Evolutionary conservation across 2,113 vertebrate genomes (phyloP), one percentile per base, ranked within the genome.

Genomic region (Psilopogon haemacephalus): DNA sequence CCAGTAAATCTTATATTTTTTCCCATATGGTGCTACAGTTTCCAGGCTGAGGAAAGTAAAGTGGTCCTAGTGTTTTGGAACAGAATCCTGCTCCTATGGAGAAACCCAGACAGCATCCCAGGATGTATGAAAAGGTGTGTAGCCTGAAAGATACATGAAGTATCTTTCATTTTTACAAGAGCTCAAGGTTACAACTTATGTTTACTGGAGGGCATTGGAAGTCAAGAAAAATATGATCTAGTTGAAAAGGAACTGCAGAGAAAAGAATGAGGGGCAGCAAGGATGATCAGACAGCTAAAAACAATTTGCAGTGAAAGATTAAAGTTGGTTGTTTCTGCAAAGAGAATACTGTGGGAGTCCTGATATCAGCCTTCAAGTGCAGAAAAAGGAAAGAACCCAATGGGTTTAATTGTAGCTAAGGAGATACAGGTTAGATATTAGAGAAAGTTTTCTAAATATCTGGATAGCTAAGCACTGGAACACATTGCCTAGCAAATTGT

Each of bases 221-320:
- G 6, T 46, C 30, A 48, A 27, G 18, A 88, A 88, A 81, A 4
- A 28, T 18, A 75, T 2, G 10, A 69, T 80, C 2, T 1, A 73
- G 8, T 13, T n/a, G 19, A 62, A 73, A 86, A 70, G 1, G 18
- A 58, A 6, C 37, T 24, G 15, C 6, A 5, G 1, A 70, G 1
- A 9, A 77, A 3, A 6, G 8, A 11, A 3, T 0, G 0, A 71
- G 9, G 9, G 6, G 7, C 18, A 70, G 14, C 26, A 74, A 12
- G 14, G 74, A 37, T 30, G 1, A 44, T 67, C 11, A 76, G 44
- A 24, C 5, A 85, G 11, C 11, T 76, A 50, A 86, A 93, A 91
- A 11, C 27, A 5, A 63, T 26, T 10, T 72, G 2, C 26, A 64
- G 27, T 52, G 50, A 75, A 85, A 69, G 50, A 30, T 4, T 46